Evolutionary conservation across 2,888 invertebrate species (phyloP).

Genomic region (Bugula neritina): DNA sequence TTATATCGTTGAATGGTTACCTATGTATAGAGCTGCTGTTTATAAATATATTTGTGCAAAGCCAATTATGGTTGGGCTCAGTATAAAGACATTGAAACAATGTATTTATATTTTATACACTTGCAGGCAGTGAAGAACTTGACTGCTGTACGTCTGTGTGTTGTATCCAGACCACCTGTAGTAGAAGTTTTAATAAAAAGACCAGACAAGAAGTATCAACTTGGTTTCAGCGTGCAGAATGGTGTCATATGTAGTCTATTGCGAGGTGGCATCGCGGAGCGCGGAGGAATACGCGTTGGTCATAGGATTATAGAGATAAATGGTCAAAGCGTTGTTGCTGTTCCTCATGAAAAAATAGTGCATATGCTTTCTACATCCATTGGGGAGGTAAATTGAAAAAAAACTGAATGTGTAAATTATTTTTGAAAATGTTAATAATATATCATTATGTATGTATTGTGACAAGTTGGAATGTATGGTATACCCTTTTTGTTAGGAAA

Average conservation of each 20-base stretch:
- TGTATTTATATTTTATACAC: no score
- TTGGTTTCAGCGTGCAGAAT: slow-evolving; percentile 99
- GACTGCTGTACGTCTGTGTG: slow-evolving; percentile 96
- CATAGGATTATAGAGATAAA: slow-evolving; percentile 99
- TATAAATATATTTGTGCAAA: no score
- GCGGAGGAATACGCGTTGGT: slow-evolving; percentile 96
- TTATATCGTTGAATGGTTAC: no score
- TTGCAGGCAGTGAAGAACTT: slow-evolving; percentile 79
- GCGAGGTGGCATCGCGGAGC: slow-evolving; percentile 95
- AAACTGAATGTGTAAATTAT: not conserved
- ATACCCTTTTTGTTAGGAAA: no score
- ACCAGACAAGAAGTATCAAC: slow-evolving; percentile 98
- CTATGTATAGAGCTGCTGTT: no score
- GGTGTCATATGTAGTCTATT: slow-evolving; percentile 98
- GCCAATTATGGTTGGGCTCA: no score
- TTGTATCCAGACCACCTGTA: slow-evolving; percentile 98
- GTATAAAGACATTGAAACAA: no score
- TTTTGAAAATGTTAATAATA: not conserved
- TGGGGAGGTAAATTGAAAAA: slow-evolving; percentile 72
- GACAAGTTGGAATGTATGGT: slow-evolving; percentile 28
- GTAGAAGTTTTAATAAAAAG: slow-evolving; percentile 98
- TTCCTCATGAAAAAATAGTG: slow-evolving; percentile 98
- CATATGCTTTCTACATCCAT: slow-evolving; percentile 97
- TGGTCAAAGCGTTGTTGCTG: slow-evolving; percentile 97
- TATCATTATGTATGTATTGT: slow-evolving; percentile 23